Evolutionary conservation across 1,140 invertebrate species (phyloP).

Genomic region (Trichomalopsis sarcophagae): DNA sequence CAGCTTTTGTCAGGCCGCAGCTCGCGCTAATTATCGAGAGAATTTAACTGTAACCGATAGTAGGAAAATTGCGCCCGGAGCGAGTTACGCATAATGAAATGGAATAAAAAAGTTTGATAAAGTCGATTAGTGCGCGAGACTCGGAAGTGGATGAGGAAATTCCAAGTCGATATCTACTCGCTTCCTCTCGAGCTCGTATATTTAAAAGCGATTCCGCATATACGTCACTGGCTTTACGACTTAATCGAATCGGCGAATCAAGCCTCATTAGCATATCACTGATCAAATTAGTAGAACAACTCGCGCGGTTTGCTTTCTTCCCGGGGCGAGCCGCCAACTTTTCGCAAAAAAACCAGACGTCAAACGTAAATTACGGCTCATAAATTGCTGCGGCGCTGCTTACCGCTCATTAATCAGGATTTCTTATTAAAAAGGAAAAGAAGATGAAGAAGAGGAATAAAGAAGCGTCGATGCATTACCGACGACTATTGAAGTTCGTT

Average conservation of each 20-base stretch:
- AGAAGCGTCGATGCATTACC: constrained; percentile 49
- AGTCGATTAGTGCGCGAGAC: neutral
- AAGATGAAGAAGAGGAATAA: neutral
- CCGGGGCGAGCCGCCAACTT: neutral
- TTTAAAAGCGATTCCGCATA: constrained; percentile 20
- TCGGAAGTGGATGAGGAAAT: neutral
- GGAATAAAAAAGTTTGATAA: constrained; percentile 19
- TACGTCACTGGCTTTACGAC: neutral
- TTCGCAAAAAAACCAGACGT: neutral
- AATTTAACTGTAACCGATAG: constrained; percentile 26
- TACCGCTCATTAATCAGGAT: constrained; percentile 44
- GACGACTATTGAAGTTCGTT: constrained; percentile 51
- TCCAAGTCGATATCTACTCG: neutral
- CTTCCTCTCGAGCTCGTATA: neutral
- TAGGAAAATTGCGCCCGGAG: neutral
- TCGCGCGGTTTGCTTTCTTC: neutral
- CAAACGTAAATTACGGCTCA: constrained; percentile 19
- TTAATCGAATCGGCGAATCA: neutral
- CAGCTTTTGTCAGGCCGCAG: neutral
- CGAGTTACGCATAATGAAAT: constrained; percentile 19
- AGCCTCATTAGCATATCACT: neutral
- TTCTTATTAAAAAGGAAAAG: neutral
- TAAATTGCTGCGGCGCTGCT: constrained; percentile 26
- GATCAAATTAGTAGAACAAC: neutral
- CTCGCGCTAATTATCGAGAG: constrained; percentile 30